phyloP scores from a whole-genome alignment of 2,113 vertebrate species.

The Chamaetylas fuelleborni region DNA sequence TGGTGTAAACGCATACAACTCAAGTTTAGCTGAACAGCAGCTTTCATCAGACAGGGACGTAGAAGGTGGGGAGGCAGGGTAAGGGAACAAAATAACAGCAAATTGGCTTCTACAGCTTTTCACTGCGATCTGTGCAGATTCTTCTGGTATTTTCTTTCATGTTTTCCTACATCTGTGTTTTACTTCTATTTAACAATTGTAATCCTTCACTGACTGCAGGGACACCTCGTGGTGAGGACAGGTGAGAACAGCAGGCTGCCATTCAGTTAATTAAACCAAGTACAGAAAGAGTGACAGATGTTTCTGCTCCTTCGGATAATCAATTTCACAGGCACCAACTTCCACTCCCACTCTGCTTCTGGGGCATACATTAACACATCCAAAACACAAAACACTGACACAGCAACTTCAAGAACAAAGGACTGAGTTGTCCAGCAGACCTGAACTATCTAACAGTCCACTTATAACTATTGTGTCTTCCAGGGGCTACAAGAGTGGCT shows the following conservation, averaged over 20 bases:
- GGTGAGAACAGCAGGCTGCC: conserved; percentile 25
- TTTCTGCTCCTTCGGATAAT: conserved; percentile 37
- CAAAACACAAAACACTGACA: conserved; percentile 7
- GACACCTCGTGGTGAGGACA: conserved; percentile 57
- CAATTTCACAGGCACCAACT: not conserved
- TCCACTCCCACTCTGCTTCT: conserved; percentile 16
- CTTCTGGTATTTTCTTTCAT: conserved; percentile 25
- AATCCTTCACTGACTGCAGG: conserved; percentile 39
- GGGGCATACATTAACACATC: not conserved
- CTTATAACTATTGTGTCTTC: not conserved
- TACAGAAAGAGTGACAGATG: conserved; percentile 20
- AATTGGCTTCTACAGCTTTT: not conserved
- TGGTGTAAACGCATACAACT: not conserved
- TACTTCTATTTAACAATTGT: not conserved
- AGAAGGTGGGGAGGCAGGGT: not conserved
- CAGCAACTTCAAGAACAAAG: conserved; percentile 3
- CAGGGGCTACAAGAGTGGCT: not conserved
- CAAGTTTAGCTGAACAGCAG: not conserved
- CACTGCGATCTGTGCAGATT: not conserved
- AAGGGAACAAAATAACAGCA: not conserved
- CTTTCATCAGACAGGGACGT: not conserved
- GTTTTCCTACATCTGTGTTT: not conserved
- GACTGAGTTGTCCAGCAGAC: not conserved
- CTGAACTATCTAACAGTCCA: not conserved
- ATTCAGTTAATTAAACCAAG: conserved; percentile 10